Evolutionary conservation across 2,888 invertebrate genomes (phyloP), one percentile per base, ranked within the genome.

Genomic region (Esperia sulphurella): DNA sequence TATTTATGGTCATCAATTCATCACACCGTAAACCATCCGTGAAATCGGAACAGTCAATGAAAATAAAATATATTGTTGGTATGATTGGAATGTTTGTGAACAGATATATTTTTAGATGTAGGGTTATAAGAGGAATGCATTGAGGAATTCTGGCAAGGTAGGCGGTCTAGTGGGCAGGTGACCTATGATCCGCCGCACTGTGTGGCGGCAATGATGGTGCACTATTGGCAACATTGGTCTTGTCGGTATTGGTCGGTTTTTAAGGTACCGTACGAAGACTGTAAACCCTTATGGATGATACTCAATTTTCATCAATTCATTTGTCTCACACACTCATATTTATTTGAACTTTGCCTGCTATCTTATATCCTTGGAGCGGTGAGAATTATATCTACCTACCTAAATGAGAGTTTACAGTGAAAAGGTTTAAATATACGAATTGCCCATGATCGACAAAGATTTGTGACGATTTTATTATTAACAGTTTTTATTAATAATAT

Each of bases 1-100:
- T 82, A 74, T 76, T 72, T 78, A 72, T 61, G 81, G 83, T 85
- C 85, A 86, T 82, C 72, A 77, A 75, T 74, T 70, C 64, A 21
- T 21, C 21, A 21, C 21, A 21, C 21, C 21, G 21, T 68, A 68
- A 79, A 78, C 77, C 68, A 76, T 79, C 63, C 66, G 70, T 63
- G 64, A 61, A 59, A 58, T 53, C 55, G 63, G 60, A 63, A 57
- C 53, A 68, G 51, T 59, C 77, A 65, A 53, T 61, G 53, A 52
- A 62, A 50, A 48, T 48, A 42, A 47, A 41, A 51, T 21, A 21
- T 21, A 45, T 47, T 21, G 13, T 59, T 54, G 50, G 47, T 49
- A 51, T 55, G 54, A 46, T 49, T 46, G 47, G 50, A 52, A 45
- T 48, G 54, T 52, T 53, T 57, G 51, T 21, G 52, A 45, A 40